Conservation (phyloP, 2,113 vertebrate genomes). For the Nesoenas mayeri region DNA sequence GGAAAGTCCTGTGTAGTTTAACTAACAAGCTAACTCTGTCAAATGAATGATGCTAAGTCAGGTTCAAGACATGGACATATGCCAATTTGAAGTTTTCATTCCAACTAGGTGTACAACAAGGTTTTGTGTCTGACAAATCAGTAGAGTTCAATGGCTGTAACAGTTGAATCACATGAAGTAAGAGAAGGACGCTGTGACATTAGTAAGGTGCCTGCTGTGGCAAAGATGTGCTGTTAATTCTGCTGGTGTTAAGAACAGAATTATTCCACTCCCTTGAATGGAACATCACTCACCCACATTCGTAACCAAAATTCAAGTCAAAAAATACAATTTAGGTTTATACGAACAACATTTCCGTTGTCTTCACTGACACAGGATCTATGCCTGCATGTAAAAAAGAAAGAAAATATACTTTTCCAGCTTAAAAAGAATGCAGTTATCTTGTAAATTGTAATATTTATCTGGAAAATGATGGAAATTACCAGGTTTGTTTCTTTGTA, state of each 20-base stretch:
- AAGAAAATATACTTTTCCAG: not conserved
- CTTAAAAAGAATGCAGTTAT: not conserved
- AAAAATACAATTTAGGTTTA: not conserved
- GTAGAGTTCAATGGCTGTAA: not conserved
- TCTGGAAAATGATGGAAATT: not conserved
- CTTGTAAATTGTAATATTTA: not conserved
- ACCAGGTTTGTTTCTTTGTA: not conserved
- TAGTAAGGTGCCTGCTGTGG: not conserved
- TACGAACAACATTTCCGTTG: not conserved
- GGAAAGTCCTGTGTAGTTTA: slow-evolving; percentile 39
- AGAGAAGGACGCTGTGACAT: not conserved
- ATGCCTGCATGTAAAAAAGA: not conserved
- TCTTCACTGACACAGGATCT: not conserved
- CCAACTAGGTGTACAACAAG: not conserved
- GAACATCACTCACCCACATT: not conserved
- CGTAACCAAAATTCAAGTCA: not conserved
- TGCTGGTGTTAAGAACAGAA: not conserved
- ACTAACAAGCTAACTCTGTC: slow-evolving; percentile 20
- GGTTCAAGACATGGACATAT: not conserved
- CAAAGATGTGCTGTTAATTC: not conserved
- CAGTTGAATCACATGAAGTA: not conserved
- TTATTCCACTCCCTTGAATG: not conserved
- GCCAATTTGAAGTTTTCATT: not conserved
- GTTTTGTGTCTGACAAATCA: not conserved
- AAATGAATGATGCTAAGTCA: not conserved